Evolutionary conservation across 2,113 vertebrate genomes (phyloP).

Genomic region (Fregata magnificens): DNA sequence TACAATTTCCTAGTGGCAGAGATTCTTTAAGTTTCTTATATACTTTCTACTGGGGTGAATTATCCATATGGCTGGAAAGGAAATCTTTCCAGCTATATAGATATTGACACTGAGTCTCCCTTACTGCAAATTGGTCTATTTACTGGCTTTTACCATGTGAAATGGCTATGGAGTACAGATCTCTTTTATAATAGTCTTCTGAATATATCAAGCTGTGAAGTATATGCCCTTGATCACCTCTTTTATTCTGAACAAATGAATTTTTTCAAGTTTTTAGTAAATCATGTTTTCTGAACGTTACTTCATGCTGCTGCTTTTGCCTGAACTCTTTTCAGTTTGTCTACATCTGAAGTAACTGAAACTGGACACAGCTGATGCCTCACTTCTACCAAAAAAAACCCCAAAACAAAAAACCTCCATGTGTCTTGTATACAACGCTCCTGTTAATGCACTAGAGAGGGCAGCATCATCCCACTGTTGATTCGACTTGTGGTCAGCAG

Average conservation of each 20-base stretch:
- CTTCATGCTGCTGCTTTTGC: not conserved
- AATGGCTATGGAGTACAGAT: not conserved
- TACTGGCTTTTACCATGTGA: not conserved
- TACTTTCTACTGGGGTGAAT: not conserved
- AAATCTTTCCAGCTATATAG: not conserved
- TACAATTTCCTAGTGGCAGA: not conserved
- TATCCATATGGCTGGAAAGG: not conserved
- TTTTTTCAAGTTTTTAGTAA: not conserved
- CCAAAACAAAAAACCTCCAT: not conserved
- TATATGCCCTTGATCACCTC: not conserved
- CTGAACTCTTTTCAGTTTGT: not conserved
- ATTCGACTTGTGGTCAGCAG: not conserved
- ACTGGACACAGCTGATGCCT: not conserved
- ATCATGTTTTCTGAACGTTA: not conserved
- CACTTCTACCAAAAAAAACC: not conserved
- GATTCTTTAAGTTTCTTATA: not conserved
- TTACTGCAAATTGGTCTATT: not conserved
- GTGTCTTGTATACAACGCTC: not conserved
- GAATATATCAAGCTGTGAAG: not conserved
- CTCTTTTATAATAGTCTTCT: not conserved
- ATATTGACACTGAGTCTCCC: not conserved
- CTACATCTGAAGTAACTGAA: not conserved
- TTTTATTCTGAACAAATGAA: not conserved
- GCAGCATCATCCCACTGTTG: not conserved
- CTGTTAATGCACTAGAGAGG: conserved; percentile 7